Base-by-base conservation (phyloP, 35 echinoderm and acorn worm species). In the Ophioderma brevispina region DNA sequence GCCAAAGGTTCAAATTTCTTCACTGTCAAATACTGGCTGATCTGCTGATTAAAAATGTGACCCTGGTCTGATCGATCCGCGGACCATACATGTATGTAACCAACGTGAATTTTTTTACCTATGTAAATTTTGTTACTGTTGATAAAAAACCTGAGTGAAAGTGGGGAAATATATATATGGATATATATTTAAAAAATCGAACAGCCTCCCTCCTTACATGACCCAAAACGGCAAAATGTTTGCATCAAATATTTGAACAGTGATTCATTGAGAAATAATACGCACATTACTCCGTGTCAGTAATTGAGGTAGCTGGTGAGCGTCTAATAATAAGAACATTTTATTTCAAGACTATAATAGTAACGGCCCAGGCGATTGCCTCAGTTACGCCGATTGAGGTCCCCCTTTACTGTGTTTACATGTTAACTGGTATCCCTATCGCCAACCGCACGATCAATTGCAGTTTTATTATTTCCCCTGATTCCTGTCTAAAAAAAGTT, bases 181-280 rank as follows among this genome's bases (percentile, higher is more conserved):
- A n/a, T n/a, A n/a, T n/a, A n/a, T n/a, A n/a, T n/a, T n/a, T n/a
- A n/a, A 70, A 25, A 70, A 70, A 6, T 70, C 23, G 59, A 70
- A 70, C 59, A 30, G 23, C 83, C 37, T 85, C 43, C 23, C 83
- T 59, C 30, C 52, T 52, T 21, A 32, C 83, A 35, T 59, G 50
- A 33, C 83, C 83, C n/a, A 85, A 85, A 13, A 59, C 49, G 46
- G 19, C 28, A 64, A 85, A 83, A 85, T 85, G 83, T 85, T 85
- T 85, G 83, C 83, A 33, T 70, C 83, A 85, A 85, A 85, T 85
- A 85, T 85, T 85, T 85, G 33, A 30, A 64, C 83, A 85, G 83
- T 85, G 83, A 85, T 85, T 85, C 83, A 85, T 85, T 52, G 46
- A 59, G 83, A 37, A 85, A 64, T 85, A 85, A 85, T 70, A 85